These are phyloP conservation scores for Agrenia bidenticulata DNA, from an alignment of 2,888 invertebrate species.

Conservation along the genomic window DNA sequence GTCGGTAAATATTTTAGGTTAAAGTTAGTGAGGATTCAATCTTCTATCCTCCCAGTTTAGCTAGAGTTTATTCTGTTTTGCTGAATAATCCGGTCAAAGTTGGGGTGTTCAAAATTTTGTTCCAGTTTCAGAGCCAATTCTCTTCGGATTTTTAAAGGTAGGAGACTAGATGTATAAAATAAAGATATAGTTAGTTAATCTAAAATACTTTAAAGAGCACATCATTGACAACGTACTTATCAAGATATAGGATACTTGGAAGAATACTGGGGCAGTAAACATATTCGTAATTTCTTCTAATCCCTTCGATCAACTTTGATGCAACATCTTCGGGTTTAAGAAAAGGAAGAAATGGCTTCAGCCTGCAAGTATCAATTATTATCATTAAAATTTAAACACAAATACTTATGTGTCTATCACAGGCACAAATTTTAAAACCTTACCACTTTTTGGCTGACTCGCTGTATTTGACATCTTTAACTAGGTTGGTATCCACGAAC, in stretches of 20 bases:
- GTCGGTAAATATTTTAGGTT: too few relatives aligned
- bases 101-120: background rate
- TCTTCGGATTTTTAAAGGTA: constrained; percentile 13
- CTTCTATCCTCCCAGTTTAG: too few relatives aligned
- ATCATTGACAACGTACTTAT: constrained; percentile 1
- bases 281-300: constrained; percentile 14
- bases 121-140: constrained; percentile 3
- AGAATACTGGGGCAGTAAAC: constrained; percentile 14
- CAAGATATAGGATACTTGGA: background rate
- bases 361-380: too few relatives aligned
- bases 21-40: too few relatives aligned
- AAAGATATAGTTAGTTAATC: background rate
- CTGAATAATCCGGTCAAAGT: too few relatives aligned
- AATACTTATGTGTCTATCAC: background rate
- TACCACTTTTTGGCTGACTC: constrained; percentile 1
- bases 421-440: background rate
- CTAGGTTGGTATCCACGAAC: constrained; percentile 7
- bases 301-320: constrained; percentile 13
- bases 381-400: background rate
- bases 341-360: constrained; percentile 1
- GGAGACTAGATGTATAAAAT: background rate
- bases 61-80: too few relatives aligned
- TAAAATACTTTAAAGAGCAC: background rate
- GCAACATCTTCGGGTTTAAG: constrained; percentile 12
- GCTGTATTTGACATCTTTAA: constrained; percentile 16